These are phyloP conservation scores for Eurytoma adleriae DNA, from an alignment of 2,888 invertebrate species.

Conservation along the genomic window DNA sequence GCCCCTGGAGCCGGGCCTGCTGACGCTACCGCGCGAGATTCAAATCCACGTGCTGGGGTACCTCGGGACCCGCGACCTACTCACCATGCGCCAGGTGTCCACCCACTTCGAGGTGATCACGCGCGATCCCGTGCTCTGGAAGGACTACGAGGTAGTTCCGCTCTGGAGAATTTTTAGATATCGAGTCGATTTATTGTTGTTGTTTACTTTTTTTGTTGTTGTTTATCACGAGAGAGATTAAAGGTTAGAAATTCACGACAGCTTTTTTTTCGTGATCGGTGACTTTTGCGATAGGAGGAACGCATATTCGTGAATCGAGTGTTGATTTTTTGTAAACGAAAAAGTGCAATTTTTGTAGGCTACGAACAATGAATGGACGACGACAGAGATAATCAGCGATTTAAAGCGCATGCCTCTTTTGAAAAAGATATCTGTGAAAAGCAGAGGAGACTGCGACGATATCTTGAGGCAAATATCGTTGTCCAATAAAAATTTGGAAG, in stretches of 20 bases:
- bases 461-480: slow-evolving; percentile 67
- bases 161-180: no score
- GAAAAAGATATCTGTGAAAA: slow-evolving; percentile 61
- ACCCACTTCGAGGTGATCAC: slow-evolving; percentile 62
- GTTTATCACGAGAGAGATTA: no score
- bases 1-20: slow-evolving; percentile 3
- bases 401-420: slow-evolving; percentile 67
- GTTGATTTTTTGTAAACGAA: no score
- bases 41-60: slow-evolving; percentile 65
- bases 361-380: slow-evolving; percentile 57
- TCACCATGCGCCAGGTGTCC: slow-evolving; percentile 62
- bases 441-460: slow-evolving; percentile 65
- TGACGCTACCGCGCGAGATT: slow-evolving; percentile 65
- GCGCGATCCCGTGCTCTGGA: slow-evolving; percentile 64
- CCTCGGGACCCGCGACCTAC: slow-evolving; percentile 62
- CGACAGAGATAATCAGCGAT: slow-evolving; percentile 63
- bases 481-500: slow-evolving; percentile 66
- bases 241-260: no score
- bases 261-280: no score
- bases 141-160: slow-evolving; percentile 65
- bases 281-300: no score
- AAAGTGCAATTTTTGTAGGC: slow-evolving; percentile 58
- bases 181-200: no score
- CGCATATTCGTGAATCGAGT: no score
- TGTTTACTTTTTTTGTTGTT: no score